Base-by-base conservation (phyloP, 1,140 invertebrate genomes). In the Drosophila funebris region DNA sequence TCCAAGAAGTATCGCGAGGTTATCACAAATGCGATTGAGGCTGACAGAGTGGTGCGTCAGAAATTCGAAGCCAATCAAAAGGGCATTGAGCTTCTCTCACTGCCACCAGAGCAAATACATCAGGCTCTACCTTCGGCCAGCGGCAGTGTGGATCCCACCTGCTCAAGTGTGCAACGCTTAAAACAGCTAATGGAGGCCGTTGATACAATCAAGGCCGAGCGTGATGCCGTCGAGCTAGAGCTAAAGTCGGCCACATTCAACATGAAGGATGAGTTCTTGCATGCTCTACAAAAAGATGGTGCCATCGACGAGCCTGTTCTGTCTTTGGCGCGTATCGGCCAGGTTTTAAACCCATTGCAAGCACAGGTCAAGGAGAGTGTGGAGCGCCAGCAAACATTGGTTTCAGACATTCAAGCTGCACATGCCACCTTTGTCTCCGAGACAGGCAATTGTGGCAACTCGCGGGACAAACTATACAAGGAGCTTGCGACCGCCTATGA, bases 1-100 rank as follows among this genome's bases (percentile, higher is more conserved):
- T 94, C 96, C 41, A 93, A 94, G 67, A 99, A 99, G 92, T 99
- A 99, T 92, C 93, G 96, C 41, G 94, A 95, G 90, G 98, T 99
- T 78, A 96, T 99, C 67, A 95, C 96, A 87, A 99, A 97, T 92
- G 98, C 98, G 22, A 94, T 97, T 33, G 92, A 95, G 76, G 94
- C 94, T 13, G 93, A 94, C 88, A 92, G 94, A 93, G 93, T 96
- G 63, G 96, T 99, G 63, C 95, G 96, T 62, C 95, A 96, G 53
- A 99, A 99, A 93, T 99, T 96, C 91, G 94, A 95, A 50, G 93
- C 92, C 16, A 95, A 99, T 91, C 94, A 94, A 76, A 93, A 96
- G 73, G 96, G 95, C 43, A 98, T 99, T 83, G 94, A 95, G 90
- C 92, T 99, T 29, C 93, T 99, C 9, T 96, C 96, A 71, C 93